Percentiles rank a stretch among this genome's conserved stretches.
phyloP scores from a whole-genome alignment of 2,797 vertebrate genomes.

The Todus mexicanus region DNA sequence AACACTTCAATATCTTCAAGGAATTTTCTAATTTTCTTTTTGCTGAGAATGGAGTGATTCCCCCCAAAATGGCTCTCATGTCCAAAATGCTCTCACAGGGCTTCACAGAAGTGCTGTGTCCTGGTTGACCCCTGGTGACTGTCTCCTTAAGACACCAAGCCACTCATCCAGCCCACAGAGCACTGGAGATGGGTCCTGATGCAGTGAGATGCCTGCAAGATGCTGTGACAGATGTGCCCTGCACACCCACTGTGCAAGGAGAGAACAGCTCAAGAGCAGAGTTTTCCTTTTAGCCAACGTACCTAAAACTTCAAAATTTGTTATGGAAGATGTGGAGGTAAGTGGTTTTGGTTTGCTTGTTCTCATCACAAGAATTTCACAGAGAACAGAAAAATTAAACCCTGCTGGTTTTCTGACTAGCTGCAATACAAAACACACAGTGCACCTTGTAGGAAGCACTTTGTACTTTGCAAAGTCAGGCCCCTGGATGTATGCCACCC shows the following conservation, averaged over 20 bases:
- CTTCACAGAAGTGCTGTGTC: neutral
- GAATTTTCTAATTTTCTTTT: neutral
- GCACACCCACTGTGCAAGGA: accelerated
- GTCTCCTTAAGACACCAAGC: neutral
- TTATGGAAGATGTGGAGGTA: neutral
- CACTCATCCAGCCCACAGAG: neutral
- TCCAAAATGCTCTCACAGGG: neutral
- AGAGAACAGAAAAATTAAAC: neutral
- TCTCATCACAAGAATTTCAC: neutral
- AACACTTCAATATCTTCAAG: neutral
- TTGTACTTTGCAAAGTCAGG: neutral
- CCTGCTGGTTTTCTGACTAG: neutral
- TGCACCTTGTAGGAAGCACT: neutral
- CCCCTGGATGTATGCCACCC: neutral
- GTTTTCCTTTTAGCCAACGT: neutral
- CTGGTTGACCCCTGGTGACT: neutral
- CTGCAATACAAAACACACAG: neutral
- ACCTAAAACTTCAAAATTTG: neutral
- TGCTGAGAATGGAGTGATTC: neutral
- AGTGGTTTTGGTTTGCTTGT: neutral
- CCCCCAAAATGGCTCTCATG: neutral
- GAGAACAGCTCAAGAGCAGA: neutral
- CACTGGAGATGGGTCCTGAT: neutral
- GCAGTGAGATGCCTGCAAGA: neutral
- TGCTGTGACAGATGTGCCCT: neutral